These are phyloP conservation scores for Synanthedon myopaeformis DNA, from an alignment of 2,888 invertebrate species.

Conservation along the genomic window DNA sequence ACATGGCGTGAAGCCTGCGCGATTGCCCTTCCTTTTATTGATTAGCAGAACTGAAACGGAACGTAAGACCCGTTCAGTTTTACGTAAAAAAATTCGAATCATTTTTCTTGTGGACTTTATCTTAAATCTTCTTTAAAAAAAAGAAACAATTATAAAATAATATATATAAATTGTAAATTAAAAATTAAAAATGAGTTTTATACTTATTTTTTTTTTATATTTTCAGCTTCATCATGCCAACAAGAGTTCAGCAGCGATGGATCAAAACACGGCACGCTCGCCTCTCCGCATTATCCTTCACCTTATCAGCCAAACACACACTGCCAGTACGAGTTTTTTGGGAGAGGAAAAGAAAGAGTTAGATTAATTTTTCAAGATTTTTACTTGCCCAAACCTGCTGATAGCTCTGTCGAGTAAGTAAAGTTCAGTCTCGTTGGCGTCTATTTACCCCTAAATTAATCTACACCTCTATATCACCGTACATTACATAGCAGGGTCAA, in stretches of 20 bases:
- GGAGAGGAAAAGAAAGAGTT: slow-evolving; percentile 85
- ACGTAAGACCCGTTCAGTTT: too few relatives aligned
- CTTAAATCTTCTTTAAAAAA: too few relatives aligned
- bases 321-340: slow-evolving; percentile 92
- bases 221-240: slow-evolving; percentile 83
- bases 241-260: slow-evolving; percentile 82
- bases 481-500: too few relatives aligned
- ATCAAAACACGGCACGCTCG: slow-evolving; percentile 84
- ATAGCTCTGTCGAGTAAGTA: slow-evolving; percentile 75
- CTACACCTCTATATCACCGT: too few relatives aligned
- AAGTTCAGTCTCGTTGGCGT: too few relatives aligned
- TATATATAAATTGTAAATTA: not conserved
- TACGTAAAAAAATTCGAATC: too few relatives aligned
- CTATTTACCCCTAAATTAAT: too few relatives aligned
- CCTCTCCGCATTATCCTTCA: slow-evolving; percentile 87
- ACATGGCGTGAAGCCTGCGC: too few relatives aligned
- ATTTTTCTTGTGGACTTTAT: too few relatives aligned
- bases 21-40: too few relatives aligned
- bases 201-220: slow-evolving; percentile 16
- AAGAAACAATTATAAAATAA: not conserved
- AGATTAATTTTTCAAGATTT: slow-evolving; percentile 89
- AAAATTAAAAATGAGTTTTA: not conserved
- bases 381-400: slow-evolving; percentile 77
- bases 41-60: too few relatives aligned
- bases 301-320: slow-evolving; percentile 83